Percentiles rank a stretch among this genome's conserved stretches.
Conservation (phyloP, 2,888 invertebrate species). For the Aporophyla nigra region DNA sequence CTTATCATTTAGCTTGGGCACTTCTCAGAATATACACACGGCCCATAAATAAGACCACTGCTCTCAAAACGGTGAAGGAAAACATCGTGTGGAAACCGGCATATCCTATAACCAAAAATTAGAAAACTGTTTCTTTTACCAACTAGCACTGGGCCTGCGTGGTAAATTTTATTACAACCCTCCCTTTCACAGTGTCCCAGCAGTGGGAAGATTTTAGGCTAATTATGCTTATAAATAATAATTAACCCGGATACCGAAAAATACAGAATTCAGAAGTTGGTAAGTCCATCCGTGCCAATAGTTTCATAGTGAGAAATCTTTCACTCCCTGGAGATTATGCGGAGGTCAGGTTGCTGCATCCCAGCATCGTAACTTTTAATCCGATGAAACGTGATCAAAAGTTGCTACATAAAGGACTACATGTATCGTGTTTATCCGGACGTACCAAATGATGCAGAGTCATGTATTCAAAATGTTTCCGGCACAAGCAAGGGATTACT, state of each 20-base stretch:
- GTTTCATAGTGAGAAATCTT: constrained; percentile 2
- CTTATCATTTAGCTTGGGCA: neutral
- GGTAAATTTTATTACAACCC: no score
- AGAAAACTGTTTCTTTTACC: no score
- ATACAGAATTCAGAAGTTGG: neutral
- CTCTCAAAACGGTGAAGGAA: no score
- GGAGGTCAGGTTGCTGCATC: neutral
- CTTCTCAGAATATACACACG: neutral
- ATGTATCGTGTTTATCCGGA: constrained; percentile 54
- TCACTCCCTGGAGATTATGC: constrained; percentile 16
- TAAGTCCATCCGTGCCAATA: neutral
- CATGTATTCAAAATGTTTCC: constrained; percentile 61
- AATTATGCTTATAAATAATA: no score
- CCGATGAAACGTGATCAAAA: constrained; percentile 27
- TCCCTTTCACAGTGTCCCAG: no score
- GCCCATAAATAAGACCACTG: neutral
- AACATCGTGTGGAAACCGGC: no score
- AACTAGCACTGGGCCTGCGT: no score
- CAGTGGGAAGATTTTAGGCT: no score
- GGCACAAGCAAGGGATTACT: constrained; percentile 57
- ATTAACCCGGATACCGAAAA: neutral
- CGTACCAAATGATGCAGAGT: constrained; percentile 54
- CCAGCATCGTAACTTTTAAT: constrained; percentile 8
- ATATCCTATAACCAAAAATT: no score
- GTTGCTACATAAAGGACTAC: constrained; percentile 27